phyloP scores from a whole-genome alignment of 2,888 invertebrate genomes.

The Catocala sponsa region DNA sequence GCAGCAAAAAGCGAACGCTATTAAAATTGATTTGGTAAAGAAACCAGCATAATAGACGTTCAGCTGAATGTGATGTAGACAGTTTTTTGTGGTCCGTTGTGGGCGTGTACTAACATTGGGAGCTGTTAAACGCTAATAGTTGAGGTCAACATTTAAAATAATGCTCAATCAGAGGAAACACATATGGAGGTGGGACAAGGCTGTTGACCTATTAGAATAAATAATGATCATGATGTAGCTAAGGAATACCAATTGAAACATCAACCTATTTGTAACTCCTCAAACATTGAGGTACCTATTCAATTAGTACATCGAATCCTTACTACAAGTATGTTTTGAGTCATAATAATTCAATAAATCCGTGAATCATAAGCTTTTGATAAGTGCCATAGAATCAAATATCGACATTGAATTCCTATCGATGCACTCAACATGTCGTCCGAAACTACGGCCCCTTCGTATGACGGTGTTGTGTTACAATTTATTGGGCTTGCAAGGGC shows the following conservation, averaged over 20 bases:
- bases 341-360: slow-evolving; percentile 14
- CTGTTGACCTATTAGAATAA: slow-evolving; percentile 18
- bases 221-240: slow-evolving; percentile 14
- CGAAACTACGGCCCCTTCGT: slow-evolving; percentile 64
- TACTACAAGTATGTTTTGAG: slow-evolving; percentile 10
- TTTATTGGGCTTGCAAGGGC: slow-evolving; percentile 66
- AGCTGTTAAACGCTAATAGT: slow-evolving; percentile 59
- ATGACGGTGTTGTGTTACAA: slow-evolving; percentile 70
- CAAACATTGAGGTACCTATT: slow-evolving; percentile 13
- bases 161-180: slow-evolving; percentile 50
- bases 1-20: slow-evolving; percentile 27
- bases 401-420: slow-evolving; percentile 40
- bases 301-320: slow-evolving; percentile 33
- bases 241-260: slow-evolving; percentile 17
- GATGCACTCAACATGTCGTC: slow-evolving; percentile 42
- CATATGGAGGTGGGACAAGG: slow-evolving; percentile 30
- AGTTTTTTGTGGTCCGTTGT: slow-evolving; percentile 55
- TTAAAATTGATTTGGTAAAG: slow-evolving; percentile 17
- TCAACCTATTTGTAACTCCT: background rate
- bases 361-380: slow-evolving; percentile 19
- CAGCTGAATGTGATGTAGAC: slow-evolving; percentile 39
- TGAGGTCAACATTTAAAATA: slow-evolving; percentile 63
- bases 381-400: slow-evolving; percentile 37
- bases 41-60: slow-evolving; percentile 28
- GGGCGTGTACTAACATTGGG: slow-evolving; percentile 72